phyloP scores from a whole-genome alignment of 2,797 vertebrate genomes.

The Amazona ochrocephala region DNA sequence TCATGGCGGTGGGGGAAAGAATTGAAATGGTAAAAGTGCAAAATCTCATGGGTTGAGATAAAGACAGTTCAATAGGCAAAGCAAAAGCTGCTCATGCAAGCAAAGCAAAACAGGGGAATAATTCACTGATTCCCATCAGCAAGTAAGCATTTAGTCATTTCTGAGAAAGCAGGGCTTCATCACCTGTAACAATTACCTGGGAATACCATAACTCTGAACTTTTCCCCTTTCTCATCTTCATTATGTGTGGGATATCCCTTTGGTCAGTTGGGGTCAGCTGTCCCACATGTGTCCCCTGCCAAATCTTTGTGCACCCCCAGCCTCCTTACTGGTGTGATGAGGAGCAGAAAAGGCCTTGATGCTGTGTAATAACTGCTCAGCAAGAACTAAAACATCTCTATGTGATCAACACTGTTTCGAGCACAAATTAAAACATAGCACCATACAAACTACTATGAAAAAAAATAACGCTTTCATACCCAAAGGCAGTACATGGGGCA shows the following conservation, averaged over 20 bases:
- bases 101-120: background rate
- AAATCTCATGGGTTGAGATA: rapidly evolving
- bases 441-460: background rate
- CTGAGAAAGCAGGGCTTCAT: background rate
- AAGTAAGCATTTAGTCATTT: background rate
- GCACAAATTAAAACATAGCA: background rate
- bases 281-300: background rate
- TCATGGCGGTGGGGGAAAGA: background rate
- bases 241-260: background rate
- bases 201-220: background rate
- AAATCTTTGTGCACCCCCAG: background rate
- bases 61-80: background rate
- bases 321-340: background rate
- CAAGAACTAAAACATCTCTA: background rate
- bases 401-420: background rate
- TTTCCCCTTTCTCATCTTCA: background rate
- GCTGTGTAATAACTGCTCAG: background rate
- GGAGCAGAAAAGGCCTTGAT: background rate
- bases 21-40: background rate
- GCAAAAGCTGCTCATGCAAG: background rate
- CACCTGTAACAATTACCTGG: background rate
- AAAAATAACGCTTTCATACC: background rate
- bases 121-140: background rate
- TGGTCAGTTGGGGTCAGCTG: background rate
- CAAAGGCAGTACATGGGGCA: background rate